These are phyloP conservation scores for Euproctis similis DNA, from an alignment of 2,888 invertebrate genomes.

Conservation along the genomic window DNA sequence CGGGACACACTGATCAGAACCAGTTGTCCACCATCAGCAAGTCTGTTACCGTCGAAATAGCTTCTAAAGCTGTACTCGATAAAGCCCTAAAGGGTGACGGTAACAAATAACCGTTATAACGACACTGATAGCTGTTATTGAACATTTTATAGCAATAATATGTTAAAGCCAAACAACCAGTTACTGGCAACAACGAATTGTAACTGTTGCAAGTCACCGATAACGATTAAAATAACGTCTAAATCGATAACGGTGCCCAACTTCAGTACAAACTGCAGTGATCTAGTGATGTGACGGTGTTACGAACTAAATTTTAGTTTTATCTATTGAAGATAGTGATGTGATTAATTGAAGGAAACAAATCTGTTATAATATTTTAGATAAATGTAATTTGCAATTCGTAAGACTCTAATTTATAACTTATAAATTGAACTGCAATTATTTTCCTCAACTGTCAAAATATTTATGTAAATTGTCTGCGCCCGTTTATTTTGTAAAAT, in stretches of 20 bases:
- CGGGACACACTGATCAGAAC: slow-evolving; percentile 29
- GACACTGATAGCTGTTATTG: slow-evolving; percentile 3
- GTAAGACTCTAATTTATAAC: too few relatives aligned
- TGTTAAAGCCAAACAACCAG: too few relatives aligned
- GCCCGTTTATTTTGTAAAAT: too few relatives aligned
- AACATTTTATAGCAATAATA: slow-evolving; percentile 4
- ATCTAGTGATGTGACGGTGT: slow-evolving; percentile 26
- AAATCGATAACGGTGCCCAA: slow-evolving; percentile 5
- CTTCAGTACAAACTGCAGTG: slow-evolving; percentile 25
- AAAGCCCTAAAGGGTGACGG: slow-evolving; percentile 56
- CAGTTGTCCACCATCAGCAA: slow-evolving; percentile 66
- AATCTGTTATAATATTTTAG: too few relatives aligned
- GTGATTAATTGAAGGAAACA: background rate
- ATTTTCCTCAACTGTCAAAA: too few relatives aligned
- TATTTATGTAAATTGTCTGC: too few relatives aligned
- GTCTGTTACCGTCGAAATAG: slow-evolving; percentile 67
- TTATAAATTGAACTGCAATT: too few relatives aligned
- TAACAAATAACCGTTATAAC: slow-evolving; percentile 25
- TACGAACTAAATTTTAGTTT: slow-evolving; percentile 18
- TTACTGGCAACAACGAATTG: too few relatives aligned
- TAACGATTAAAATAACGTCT: too few relatives aligned
- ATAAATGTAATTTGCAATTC: background rate
- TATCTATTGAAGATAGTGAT: slow-evolving; percentile 4
- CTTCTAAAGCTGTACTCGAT: slow-evolving; percentile 56
- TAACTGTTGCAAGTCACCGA: too few relatives aligned